These are phyloP conservation scores for Cariama cristata DNA, from an alignment of 2,113 vertebrate species.

Conservation along the genomic window DNA sequence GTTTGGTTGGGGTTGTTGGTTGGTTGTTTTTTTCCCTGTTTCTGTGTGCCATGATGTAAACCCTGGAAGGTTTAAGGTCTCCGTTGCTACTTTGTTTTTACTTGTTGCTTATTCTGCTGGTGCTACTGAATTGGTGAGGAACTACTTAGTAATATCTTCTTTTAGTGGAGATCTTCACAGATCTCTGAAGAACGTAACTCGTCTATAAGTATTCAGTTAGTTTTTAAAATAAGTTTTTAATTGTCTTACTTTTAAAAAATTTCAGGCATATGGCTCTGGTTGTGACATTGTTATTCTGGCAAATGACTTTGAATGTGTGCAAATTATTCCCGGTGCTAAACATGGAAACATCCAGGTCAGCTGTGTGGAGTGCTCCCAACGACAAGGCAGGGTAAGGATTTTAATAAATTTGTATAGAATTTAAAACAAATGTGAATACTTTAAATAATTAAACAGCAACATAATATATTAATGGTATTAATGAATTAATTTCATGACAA, in stretches of 20 bases:
- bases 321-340: conserved; percentile 98
- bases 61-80: fast-evolving
- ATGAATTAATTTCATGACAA: not conserved
- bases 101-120: not conserved
- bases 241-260: conserved; percentile 21
- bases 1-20: fast-evolving
- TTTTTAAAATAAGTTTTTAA: not conserved
- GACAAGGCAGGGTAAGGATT: conserved; percentile 93
- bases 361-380: conserved; percentile 96
- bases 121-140: not conserved
- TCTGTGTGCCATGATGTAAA: not conserved
- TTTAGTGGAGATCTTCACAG: not conserved
- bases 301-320: conserved; percentile 97
- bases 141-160: not conserved
- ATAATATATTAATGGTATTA: not conserved
- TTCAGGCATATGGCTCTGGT: conserved; percentile 96
- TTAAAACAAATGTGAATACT: not conserved
- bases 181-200: not conserved
- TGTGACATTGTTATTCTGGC: conserved; percentile 98
- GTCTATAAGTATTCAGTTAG: not conserved
- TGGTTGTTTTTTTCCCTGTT: not conserved
- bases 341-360: conserved; percentile 99
- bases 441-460: not conserved
- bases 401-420: not conserved
- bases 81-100: not conserved